Evolutionary conservation across 2,888 invertebrate genomes (phyloP).

Genomic region (Molorchus minor): DNA sequence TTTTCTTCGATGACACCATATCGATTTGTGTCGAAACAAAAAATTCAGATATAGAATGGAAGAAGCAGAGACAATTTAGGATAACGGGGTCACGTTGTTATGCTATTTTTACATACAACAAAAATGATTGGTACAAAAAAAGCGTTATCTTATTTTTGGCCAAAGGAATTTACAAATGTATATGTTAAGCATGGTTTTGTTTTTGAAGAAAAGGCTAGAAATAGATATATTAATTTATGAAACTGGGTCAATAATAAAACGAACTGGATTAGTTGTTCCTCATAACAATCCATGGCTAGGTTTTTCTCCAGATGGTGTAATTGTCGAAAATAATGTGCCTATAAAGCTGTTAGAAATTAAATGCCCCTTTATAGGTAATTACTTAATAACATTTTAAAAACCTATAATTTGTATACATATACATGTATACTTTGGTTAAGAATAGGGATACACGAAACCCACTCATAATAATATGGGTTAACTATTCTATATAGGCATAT

Average conservation of each 20-base stretch:
- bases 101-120: slow-evolving; percentile 20
- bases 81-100: slow-evolving; percentile 7
- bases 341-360: slow-evolving; percentile 26
- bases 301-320: slow-evolving; percentile 28
- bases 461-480: too few species aligned
- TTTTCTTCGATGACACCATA: too few species aligned
- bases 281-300: slow-evolving; percentile 24
- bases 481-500: too few species aligned
- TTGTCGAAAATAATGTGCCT: slow-evolving; percentile 24
- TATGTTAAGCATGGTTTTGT: slow-evolving; percentile 19
- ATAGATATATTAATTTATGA: slow-evolving; percentile 5
- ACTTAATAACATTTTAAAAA: too few species aligned
- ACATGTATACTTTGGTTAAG: too few species aligned
- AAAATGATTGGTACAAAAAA: slow-evolving; percentile 21
- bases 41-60: slow-evolving; percentile 7
- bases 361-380: too few species aligned
- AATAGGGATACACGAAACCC: too few species aligned
- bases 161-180: slow-evolving; percentile 19
- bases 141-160: slow-evolving; percentile 22
- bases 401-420: too few species aligned
- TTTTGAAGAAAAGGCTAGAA: slow-evolving; percentile 10
- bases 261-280: slow-evolving; percentile 21
- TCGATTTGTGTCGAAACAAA: slow-evolving; percentile 4
- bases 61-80: slow-evolving; percentile 1
- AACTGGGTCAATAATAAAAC: slow-evolving; percentile 7